Base-by-base conservation (phyloP, 2,797 vertebrate species). In the Phoeniculus purpureus region DNA sequence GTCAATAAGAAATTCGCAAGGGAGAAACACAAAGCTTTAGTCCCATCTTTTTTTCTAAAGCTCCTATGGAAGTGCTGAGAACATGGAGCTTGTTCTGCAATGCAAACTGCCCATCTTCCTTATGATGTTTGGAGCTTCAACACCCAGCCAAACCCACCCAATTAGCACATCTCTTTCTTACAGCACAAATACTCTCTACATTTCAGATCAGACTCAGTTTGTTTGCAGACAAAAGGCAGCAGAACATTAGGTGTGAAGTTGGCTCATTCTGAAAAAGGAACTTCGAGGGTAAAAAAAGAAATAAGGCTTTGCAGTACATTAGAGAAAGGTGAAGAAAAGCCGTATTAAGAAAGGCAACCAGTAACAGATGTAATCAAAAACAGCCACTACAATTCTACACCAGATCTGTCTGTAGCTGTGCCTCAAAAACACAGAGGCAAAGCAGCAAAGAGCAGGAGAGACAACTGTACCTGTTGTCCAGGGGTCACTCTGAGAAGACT, bases 401-500 rank as follows among this genome's bases (percentile, higher is more conserved):
- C 19, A 31, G 47, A 13, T 37, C 31, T 15, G 4, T 13, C 71
- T 73, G 6, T 34, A 77, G 55, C 51, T 58, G 17, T 27, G 37
- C 47, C 52, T 60, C 61, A 40, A 22, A 58, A 78, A 59, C 2
- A 4, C 37, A 16, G 47, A 45, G 45, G 20, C 18, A 26, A 45
- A 75, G 29, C 54, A 80, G 17, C 11, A 9, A 40, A 56, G 67
- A 31, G 27, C 19, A 21, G 56, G 21, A 11, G 21, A 23, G 26
- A 26, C 3, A 0, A 16, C 48, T 3, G 4, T 3, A 6, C 2
- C 50, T 13, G 9, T 13, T 19, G 34, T 4, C 22, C 31, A 6
- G 50, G 1, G 18, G 26, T 9, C 14, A 7, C 31, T 17, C 12
- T 7, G 48, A 21, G 48, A 48, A 10, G 21, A 22, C 48, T 43